phyloP scores from a whole-genome alignment of 1,140 invertebrate species.

The Drosophila baimaii region DNA sequence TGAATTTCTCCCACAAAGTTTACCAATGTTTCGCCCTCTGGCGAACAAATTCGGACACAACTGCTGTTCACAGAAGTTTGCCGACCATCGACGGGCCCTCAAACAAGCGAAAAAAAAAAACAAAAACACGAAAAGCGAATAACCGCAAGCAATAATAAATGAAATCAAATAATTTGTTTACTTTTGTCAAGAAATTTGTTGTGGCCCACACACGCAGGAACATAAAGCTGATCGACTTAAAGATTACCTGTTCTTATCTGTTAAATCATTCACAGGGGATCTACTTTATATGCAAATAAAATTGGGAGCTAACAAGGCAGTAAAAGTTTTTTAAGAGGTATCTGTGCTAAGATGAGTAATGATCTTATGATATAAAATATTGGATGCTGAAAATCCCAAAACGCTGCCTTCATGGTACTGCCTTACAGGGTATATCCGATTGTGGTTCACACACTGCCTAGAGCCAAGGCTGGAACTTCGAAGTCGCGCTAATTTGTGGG shows the following conservation, averaged over 20 bases:
- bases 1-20: constrained; percentile 58
- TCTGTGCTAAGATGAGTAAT: not conserved
- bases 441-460: constrained; percentile 55
- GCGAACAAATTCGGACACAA: constrained; percentile 21
- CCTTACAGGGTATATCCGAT: constrained; percentile 28
- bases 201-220: constrained; percentile 40
- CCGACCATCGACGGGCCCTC: constrained; percentile 52
- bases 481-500: constrained; percentile 71
- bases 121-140: constrained; percentile 30
- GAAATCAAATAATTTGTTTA: constrained; percentile 77
- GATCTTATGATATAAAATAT: not conserved
- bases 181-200: constrained; percentile 67
- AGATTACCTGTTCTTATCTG: too few relatives aligned
- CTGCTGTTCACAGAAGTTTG: constrained; percentile 62
- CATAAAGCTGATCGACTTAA: not conserved
- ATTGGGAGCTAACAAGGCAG: not conserved
- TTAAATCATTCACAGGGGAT: too few relatives aligned
- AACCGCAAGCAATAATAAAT: constrained; percentile 63
- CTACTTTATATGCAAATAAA: not conserved
- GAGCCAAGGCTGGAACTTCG: constrained; percentile 18
- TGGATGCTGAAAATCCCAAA: not conserved
- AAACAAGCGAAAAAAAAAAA: constrained; percentile 49
- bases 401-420: not conserved
- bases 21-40: constrained; percentile 39
- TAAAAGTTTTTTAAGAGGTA: not conserved